Percentiles rank a stretch among this genome's conserved stretches.
These are phyloP conservation scores for Diorhabda elongata DNA, from an alignment of 1,140 invertebrate species.

Conservation along the genomic window DNA sequence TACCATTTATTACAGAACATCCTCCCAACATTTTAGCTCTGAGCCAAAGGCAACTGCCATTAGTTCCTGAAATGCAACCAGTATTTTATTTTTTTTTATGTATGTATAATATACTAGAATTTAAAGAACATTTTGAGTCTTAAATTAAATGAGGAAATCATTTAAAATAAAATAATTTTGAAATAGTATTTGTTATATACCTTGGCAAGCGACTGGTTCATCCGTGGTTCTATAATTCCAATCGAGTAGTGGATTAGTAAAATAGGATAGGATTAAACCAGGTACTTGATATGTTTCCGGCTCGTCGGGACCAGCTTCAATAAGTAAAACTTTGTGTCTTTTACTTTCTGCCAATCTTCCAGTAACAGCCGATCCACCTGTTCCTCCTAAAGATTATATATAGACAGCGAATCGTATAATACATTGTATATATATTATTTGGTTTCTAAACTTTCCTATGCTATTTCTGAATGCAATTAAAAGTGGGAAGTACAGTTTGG, in stretches of 20 bases:
- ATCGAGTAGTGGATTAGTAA: neutral
- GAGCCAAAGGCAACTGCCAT: constrained; percentile 50
- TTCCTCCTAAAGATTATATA: neutral
- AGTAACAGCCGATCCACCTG: neutral
- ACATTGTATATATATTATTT: too few species aligned
- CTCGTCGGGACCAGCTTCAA: constrained; percentile 58
- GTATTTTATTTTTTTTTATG: too few species aligned
- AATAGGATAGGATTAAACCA: constrained; percentile 38
- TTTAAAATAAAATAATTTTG: too few species aligned
- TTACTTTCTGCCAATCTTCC: constrained; percentile 4
- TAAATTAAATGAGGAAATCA: too few species aligned
- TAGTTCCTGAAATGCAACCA: neutral
- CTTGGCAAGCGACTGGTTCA: neutral
- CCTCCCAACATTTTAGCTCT: constrained; percentile 57
- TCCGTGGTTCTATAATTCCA: neutral
- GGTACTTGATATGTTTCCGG: constrained; percentile 50
- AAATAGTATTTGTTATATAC: neutral
- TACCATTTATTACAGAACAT: constrained; percentile 58
- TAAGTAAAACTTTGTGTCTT: constrained; percentile 18
- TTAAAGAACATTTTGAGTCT: too few species aligned
- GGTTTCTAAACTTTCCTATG: too few species aligned
- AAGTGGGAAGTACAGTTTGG: too few species aligned
- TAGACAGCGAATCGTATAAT: too few species aligned
- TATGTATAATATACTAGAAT: too few species aligned
- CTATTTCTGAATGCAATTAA: too few species aligned